phyloP scores from a whole-genome alignment of 2,113 vertebrate species.

The Malurus cyaneus region DNA sequence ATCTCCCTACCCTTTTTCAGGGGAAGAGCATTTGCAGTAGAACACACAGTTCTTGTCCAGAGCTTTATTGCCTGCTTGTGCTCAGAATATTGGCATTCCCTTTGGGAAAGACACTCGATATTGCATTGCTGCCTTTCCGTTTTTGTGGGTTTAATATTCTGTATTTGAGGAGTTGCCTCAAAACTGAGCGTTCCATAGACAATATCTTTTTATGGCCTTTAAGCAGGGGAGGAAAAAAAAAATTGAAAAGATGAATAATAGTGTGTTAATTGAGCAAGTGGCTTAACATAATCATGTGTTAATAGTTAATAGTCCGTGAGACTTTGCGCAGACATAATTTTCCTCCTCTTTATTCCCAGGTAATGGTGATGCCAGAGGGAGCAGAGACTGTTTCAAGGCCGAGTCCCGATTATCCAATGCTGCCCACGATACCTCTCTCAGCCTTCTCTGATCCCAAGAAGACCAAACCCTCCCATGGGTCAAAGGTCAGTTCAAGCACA shows the following conservation, averaged over 20 bases:
- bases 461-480: slow-evolving; percentile 92
- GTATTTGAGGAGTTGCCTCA: slow-evolving; percentile 4
- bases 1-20: not conserved
- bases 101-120: slow-evolving; percentile 35
- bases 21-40: not conserved
- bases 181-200: not conserved
- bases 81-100: slow-evolving; percentile 13
- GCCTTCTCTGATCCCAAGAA: slow-evolving; percentile 99
- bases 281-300: not conserved
- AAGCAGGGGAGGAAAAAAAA: not conserved
- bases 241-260: not conserved
- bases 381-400: slow-evolving; percentile 91
- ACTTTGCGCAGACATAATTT: slow-evolving; percentile 16
- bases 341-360: slow-evolving; percentile 77
- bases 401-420: slow-evolving; percentile 96
- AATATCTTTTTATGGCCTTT: slow-evolving; percentile 9
- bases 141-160: not conserved
- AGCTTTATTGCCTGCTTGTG: not conserved
- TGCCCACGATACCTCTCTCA: slow-evolving; percentile 97
- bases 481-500: slow-evolving; percentile 86
- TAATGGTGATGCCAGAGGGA: slow-evolving; percentile 97
- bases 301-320: not conserved
- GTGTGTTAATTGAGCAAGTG: not conserved
- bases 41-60: slow-evolving; percentile 1
- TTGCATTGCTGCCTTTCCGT: not conserved